A percentile compares a stretch with the other conserved stretches of the same genome.
phyloP scores from a whole-genome alignment of 1,140 invertebrate genomes.

The Hyles vespertilio region DNA sequence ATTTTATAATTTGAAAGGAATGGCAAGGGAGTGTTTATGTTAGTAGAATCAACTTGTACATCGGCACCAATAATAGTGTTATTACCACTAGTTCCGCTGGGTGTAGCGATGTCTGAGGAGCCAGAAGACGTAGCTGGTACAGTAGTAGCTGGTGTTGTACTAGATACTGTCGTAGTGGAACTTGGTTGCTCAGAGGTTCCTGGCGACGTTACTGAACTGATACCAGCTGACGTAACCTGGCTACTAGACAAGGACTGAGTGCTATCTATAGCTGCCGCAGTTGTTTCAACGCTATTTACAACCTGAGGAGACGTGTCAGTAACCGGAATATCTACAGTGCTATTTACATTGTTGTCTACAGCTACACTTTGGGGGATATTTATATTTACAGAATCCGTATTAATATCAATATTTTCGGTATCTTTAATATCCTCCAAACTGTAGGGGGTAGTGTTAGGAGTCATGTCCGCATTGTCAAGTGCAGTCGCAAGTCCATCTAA shows the following conservation, averaged over 20 bases:
- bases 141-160: conserved; percentile 1
- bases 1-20: conserved; percentile 44
- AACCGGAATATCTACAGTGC: conserved; percentile 26
- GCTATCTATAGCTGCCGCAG: conserved; percentile 21
- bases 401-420: conserved; percentile 57
- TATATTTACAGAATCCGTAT: conserved; percentile 21
- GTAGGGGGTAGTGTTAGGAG: conserved; percentile 62
- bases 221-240: conserved; percentile 28
- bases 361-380: conserved; percentile 44
- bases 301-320: conserved; percentile 20
- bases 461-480: conserved; percentile 42
- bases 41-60: conserved; percentile 29
- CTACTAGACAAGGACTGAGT: conserved; percentile 28
- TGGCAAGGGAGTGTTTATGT: conserved; percentile 36
- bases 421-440: conserved; percentile 68
- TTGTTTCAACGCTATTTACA: conserved; percentile 49
- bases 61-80: conserved; percentile 8
- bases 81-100: conserved; percentile 20
- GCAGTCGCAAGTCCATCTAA: conserved; percentile 43
- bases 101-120: conserved; percentile 25
- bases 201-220: conserved; percentile 3
- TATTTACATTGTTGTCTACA: conserved; percentile 49
- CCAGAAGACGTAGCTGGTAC: conserved; percentile 24
- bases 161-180: conserved; percentile 6
- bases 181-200: conserved; percentile 2